Evolutionary conservation across 2,797 vertebrate genomes (phyloP).

Genomic region (Oryzias sinensis): DNA sequence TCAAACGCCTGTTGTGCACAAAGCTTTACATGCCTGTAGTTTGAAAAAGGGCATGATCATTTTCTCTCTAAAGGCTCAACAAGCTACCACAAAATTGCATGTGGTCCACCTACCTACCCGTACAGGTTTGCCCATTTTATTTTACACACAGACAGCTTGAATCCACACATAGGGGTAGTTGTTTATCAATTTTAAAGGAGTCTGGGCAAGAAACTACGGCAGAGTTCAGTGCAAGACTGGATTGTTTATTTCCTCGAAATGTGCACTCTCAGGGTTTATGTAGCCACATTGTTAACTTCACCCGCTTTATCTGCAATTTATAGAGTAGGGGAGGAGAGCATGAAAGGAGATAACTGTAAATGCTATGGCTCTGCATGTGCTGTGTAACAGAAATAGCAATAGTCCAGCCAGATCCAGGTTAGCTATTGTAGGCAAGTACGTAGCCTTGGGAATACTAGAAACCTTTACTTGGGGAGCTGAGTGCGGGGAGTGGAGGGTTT

Average conservation of each 20-base stretch:
- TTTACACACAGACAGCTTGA: too few species aligned
- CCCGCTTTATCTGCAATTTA: slow-evolving; percentile 14
- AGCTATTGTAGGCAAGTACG: slow-evolving; percentile 22
- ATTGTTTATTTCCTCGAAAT: slow-evolving; percentile 18
- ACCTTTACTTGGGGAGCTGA: slow-evolving; percentile 12
- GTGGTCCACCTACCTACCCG: too few species aligned
- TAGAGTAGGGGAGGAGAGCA: slow-evolving; percentile 13
- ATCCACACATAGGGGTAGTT: too few species aligned
- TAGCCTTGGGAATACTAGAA: slow-evolving; percentile 21
- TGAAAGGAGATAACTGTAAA: neutral
- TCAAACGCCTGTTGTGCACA: too few species aligned
- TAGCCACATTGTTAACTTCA: slow-evolving; percentile 15
- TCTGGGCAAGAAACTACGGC: neutral
- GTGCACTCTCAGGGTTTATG: slow-evolving; percentile 10
- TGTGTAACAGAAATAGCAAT: slow-evolving; percentile 14
- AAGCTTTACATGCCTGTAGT: too few species aligned
- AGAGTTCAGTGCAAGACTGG: neutral
- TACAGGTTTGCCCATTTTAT: too few species aligned
- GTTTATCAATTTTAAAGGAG: too few species aligned
- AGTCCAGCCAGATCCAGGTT: slow-evolving; percentile 22
- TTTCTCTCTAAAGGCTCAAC: too few species aligned
- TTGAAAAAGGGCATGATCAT: too few species aligned
- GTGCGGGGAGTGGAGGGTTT: neutral
- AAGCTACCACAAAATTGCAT: too few species aligned
- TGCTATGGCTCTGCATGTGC: slow-evolving; percentile 23